Percentiles rank a stretch among this genome's conserved stretches.
Evolutionary conservation across 1,140 invertebrate species (phyloP).

Genomic region (Drosophila oshimai): DNA sequence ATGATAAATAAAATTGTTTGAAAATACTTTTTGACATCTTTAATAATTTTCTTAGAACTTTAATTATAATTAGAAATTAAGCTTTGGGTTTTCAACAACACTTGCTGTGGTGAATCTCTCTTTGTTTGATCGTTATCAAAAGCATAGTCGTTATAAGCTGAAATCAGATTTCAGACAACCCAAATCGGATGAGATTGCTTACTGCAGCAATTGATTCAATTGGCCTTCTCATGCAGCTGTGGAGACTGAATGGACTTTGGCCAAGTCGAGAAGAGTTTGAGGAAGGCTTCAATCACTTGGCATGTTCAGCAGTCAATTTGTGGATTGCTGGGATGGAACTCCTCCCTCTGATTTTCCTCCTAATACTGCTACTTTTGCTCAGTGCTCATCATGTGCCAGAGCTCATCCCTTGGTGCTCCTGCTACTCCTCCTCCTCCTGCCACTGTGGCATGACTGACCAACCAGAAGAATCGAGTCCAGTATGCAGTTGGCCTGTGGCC

Average conservation of each 20-base stretch:
- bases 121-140: no score
- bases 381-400: constrained; percentile 17
- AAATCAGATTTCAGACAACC: background rate
- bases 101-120: no score
- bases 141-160: background rate
- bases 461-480: constrained; percentile 23
- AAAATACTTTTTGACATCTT: no score
- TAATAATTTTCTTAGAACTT: no score
- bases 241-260: background rate
- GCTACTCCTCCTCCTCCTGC: background rate
- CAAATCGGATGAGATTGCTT: background rate
- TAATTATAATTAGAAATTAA: background rate
- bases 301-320: constrained; percentile 47
- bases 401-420: background rate
- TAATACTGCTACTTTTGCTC: constrained; percentile 32
- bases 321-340: constrained; percentile 21
- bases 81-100: no score
- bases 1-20: no score
- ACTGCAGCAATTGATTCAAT: constrained; percentile 8
- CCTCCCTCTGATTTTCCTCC: background rate
- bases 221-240: constrained; percentile 5
- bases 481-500: constrained; percentile 31
- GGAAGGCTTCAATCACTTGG: constrained; percentile 35
- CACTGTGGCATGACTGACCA: constrained; percentile 11
- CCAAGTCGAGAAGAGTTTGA: background rate